phyloP scores from a whole-genome alignment of 53 echinoderm and acorn worm genomes.

The Actinopyga echinites region DNA sequence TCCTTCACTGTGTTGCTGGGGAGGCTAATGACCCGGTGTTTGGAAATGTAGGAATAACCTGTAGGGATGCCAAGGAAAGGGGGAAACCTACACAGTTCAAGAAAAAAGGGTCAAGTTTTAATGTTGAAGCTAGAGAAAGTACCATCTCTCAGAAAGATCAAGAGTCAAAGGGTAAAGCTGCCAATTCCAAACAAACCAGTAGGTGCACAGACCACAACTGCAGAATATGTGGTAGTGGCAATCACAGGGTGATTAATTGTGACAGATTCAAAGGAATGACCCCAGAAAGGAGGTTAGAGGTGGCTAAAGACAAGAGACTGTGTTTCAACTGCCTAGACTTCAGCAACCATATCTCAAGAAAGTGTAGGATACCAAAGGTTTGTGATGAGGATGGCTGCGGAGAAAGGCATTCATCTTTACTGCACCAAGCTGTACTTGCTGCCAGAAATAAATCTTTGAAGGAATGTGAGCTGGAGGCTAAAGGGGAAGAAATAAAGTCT shows the following conservation, averaged over 20 bases:
- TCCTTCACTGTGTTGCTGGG: background rate
- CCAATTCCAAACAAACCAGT: too few species aligned
- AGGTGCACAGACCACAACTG: background rate
- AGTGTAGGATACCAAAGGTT: conserved; percentile 15
- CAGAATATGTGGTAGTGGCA: too few species aligned
- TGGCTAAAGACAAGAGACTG: conserved; percentile 44
- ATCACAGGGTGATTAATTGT: too few species aligned
- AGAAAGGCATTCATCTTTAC: conserved; percentile 4
- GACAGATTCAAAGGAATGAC: background rate
- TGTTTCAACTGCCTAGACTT: conserved; percentile 48
- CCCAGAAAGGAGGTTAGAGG: conserved; percentile 38
- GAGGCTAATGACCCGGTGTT: background rate
- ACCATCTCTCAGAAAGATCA: too few species aligned
- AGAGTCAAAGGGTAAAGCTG: too few species aligned
- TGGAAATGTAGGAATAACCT: conserved; percentile 8
- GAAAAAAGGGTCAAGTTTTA: too few species aligned
- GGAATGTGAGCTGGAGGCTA: background rate
- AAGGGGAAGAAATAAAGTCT: background rate
- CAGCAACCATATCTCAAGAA: conserved; percentile 28
- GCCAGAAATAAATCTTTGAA: background rate
- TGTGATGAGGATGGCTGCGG: conserved; percentile 36
- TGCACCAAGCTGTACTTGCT: conserved; percentile 30
- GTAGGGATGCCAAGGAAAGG: conserved; percentile 29
- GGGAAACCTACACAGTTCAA: too few species aligned
- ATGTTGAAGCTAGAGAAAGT: too few species aligned